Percentiles rank a stretch among this genome's conserved stretches.
phyloP scores from a whole-genome alignment of 2,797 vertebrate species.

The Eptatretus atami region DNA sequence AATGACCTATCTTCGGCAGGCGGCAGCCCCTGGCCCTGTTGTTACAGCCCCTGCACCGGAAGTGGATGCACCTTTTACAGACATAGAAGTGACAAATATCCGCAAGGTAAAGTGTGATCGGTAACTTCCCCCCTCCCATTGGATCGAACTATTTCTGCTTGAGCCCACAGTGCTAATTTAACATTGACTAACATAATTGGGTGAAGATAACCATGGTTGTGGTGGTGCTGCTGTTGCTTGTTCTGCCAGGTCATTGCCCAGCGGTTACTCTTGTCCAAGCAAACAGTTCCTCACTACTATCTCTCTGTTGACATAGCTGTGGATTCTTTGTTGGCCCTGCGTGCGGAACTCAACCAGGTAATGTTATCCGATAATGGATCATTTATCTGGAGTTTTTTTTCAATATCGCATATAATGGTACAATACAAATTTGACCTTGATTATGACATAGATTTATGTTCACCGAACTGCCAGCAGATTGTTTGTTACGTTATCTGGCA shows the following conservation, averaged over 20 bases:
- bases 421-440: too few relatives aligned
- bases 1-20: background rate
- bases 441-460: too few relatives aligned
- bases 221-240: background rate
- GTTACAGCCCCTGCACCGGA: background rate
- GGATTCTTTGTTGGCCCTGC: constrained; percentile 51
- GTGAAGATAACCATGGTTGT: background rate
- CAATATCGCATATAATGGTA: too few relatives aligned
- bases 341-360: constrained; percentile 67
- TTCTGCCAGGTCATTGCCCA: constrained; percentile 62
- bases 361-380: constrained; percentile 8
- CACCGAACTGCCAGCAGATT: too few relatives aligned
- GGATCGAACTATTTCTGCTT: background rate
- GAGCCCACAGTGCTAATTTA: too few relatives aligned
- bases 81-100: background rate
- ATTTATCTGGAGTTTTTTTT: too few relatives aligned
- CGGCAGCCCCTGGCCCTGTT: background rate
- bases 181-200: background rate
- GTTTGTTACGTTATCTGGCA: too few relatives aligned
- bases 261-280: constrained; percentile 79
- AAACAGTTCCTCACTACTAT: constrained; percentile 96
- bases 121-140: too few relatives aligned
- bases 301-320: constrained; percentile 74
- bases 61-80: background rate
- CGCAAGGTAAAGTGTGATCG: background rate